Evolutionary conservation across 1,140 invertebrate species (phyloP), one percentile per base, ranked within the genome.

Genomic region (Pseudachorutes palmiensis): DNA sequence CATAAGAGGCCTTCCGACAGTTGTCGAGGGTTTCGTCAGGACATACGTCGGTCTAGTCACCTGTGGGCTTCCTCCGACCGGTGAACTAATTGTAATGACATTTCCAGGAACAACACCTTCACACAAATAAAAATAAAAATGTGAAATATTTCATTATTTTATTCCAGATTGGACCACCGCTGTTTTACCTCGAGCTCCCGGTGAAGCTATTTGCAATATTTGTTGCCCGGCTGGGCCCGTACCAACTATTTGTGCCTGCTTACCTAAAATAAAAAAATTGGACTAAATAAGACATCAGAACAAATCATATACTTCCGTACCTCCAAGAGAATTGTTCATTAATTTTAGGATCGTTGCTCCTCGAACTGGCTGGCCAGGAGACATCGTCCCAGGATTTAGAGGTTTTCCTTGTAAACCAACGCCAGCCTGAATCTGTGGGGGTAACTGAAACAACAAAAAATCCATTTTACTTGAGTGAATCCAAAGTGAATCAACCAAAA

Each of bases 201-300:
- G n/a, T n/a, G n/a, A n/a, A n/a, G 48, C 62, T 33, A 64, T 64
- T 49, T 74, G 58, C 26, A 68, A 36, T 24, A 70, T 45, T 57
- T 63, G 64, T 24, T 73, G 69, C 26, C 65, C 66, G 19, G 71
- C 45, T 32, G 65, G 58, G 19, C 68, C 69, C 30, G 70, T 66
- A 5, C 51, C 51, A 9, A 55, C 51, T 19, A 55, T 55, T 22
- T 55, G 51, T 19, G 51, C 51, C 24, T 14, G 51, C 24, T 55
- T 55, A 26, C 9, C 51, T 55, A 19, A 9, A 41, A 41, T 9
- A 9, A 9, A 9, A 5, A 41, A 41, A 41, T 9, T 41, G 5
- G 36, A 41, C 19, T 9, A 41, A 41, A 41, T 41, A 9, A 41
- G 36, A 5, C 36, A 41, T 9, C 5, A 41, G 19, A 41, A 19